Base-by-base conservation (phyloP, 2,888 invertebrate genomes). In the Hirtodrosophila cameraria region DNA sequence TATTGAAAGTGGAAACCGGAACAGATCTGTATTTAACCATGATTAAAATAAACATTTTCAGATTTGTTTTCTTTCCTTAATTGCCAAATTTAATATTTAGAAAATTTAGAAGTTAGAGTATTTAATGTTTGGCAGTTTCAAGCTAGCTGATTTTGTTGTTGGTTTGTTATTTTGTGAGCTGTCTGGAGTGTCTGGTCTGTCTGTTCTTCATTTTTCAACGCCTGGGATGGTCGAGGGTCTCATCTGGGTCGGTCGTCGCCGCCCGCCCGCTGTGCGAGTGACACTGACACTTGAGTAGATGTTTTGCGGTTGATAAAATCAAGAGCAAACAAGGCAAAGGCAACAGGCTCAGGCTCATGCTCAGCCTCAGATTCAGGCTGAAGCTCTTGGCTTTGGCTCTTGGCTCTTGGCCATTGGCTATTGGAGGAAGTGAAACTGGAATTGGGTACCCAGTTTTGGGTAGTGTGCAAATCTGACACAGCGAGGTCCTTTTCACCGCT, bases 221-320 rank as follows among this genome's bases (percentile, higher is more conserved):
- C 79, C 85, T 78, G 85, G 79, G 64, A 64, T 81, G 78, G 82
- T 77, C 85, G 70, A 16, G 61, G 71, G 60, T 60, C 73, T 76
- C 77, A 61, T 53, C 57, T 50, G 50, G 42, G 48, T 53, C 69
- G 80, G 63, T 54, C 78, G 81, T 81, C 81, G 85, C 75, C 82
- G 80, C 73, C 71, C 71, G 66, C 86, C 88, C 74, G 86, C 88
- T 88, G 86, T 81, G 86, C 81, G 73, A 83, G 87, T 86, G 88
- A 86, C 86, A 88, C 86, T 88, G 86, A 86, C 86, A 86, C 86
- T 88, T 81, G 87, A 87, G 87, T 86, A 88, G 86, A 88, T 83
- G 84, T 86, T 86, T 85, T 83, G 83, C 84, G 87, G 79, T 88
- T 86, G 86, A 86, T 86, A 86, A 88, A 86, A 86, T 86, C 86